phyloP scores from a whole-genome alignment of 1,140 invertebrate genomes.

The Probaryconus sp. region DNA sequence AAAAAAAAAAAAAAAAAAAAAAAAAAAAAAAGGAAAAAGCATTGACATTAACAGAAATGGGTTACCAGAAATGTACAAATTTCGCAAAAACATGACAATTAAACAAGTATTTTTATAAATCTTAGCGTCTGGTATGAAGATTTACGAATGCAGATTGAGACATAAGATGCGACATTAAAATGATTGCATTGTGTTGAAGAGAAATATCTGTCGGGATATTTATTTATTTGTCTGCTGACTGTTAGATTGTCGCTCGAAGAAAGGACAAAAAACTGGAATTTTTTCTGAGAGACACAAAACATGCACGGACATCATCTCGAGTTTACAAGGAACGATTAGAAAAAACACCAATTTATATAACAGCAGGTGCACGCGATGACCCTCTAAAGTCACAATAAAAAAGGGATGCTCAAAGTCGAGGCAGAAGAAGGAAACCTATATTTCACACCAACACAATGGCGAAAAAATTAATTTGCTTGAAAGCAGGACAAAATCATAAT shows the following conservation, averaged over 20 bases:
- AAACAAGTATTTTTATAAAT: conserved; percentile 23
- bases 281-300: conserved; percentile 3
- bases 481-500: conserved; percentile 7
- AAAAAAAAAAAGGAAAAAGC: too few species aligned
- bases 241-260: conserved; percentile 22
- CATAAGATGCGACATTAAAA: conserved; percentile 8
- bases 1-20: conserved; percentile 7
- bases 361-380: not conserved
- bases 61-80: too few species aligned
- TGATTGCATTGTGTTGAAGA: conserved; percentile 4
- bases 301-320: not conserved
- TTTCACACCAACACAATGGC: conserved; percentile 7
- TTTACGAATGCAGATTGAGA: conserved; percentile 24
- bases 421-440: conserved; percentile 8
- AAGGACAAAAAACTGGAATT: conserved; percentile 4
- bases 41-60: too few species aligned
- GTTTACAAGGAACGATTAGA: conserved; percentile 15
- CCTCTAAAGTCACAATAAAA: conserved; percentile 10
- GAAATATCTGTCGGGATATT: conserved; percentile 3
- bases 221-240: conserved; percentile 39
- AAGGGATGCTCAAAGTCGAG: not conserved
- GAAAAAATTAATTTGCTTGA: conserved; percentile 30
- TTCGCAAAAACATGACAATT: conserved; percentile 2
- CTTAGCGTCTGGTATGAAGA: conserved; percentile 10
- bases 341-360: too few species aligned